These are phyloP conservation scores for Oreotrochilus melanogaster DNA, from an alignment of 2,113 vertebrate genomes.

Conservation along the genomic window DNA sequence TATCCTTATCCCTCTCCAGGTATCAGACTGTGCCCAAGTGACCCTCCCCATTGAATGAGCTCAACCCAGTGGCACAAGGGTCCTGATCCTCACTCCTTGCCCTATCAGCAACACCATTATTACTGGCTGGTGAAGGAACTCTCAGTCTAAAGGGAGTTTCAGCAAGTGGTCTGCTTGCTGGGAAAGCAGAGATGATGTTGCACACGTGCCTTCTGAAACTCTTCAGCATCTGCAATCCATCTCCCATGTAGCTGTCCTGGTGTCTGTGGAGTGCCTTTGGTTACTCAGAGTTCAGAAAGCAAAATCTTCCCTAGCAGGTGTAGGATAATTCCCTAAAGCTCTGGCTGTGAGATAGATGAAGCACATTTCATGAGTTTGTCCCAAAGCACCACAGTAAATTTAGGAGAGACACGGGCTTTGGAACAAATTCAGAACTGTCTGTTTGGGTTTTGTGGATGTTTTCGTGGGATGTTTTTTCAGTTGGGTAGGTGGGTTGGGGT, in stretches of 20 bases:
- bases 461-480: background rate
- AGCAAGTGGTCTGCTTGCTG: background rate
- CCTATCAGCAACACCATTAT: rapidly evolving
- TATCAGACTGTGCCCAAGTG: background rate
- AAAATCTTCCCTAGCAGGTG: background rate
- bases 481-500: background rate
- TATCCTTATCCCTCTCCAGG: background rate
- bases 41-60: background rate
- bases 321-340: background rate
- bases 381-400: background rate
- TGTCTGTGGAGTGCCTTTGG: background rate
- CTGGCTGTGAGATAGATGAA: background rate
- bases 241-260: background rate
- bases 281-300: background rate
- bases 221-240: background rate
- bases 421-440: background rate
- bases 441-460: background rate
- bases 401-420: background rate
- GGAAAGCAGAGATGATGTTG: background rate
- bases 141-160: background rate
- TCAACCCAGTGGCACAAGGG: background rate
- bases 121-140: background rate
- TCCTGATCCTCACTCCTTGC: rapidly evolving
- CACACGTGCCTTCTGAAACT: background rate
- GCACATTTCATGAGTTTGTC: background rate